Evolutionary conservation across 2,888 invertebrate genomes (phyloP).

Genomic region (Seira sanloemensis): DNA sequence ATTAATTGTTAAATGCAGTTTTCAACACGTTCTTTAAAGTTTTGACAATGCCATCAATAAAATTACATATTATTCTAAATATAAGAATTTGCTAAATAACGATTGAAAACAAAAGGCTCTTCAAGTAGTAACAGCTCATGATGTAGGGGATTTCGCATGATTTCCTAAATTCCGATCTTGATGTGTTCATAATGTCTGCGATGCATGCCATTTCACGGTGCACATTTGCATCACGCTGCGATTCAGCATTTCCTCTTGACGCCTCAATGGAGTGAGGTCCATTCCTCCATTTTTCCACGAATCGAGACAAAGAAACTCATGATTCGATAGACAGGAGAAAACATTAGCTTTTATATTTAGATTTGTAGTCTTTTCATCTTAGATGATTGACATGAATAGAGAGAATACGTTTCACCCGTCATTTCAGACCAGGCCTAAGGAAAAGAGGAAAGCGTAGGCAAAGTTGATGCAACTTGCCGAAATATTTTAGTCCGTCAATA

Average conservation of each 20-base stretch:
- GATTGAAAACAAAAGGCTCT: no score
- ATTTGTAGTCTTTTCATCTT: background rate
- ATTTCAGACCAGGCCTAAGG: background rate
- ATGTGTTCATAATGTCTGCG: no score
- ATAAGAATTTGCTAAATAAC: no score
- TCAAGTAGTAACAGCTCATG: no score
- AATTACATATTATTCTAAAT: no score
- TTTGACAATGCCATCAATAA: no score
- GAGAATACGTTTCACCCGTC: background rate
- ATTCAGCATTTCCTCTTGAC: constrained; percentile 39
- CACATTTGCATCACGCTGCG: constrained; percentile 36
- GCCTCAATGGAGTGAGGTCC: background rate
- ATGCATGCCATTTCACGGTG: no score
- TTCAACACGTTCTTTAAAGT: no score
- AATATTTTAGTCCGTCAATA: no score
- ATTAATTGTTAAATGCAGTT: no score
- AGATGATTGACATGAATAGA: background rate
- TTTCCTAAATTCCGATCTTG: no score
- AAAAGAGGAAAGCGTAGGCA: background rate
- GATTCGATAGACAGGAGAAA: background rate
- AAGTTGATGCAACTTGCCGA: background rate
- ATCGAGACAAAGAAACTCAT: background rate
- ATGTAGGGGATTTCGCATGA: no score
- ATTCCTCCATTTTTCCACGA: background rate
- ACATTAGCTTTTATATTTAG: background rate